Conservation (phyloP, 2,113 vertebrate species). For the Aspiorhynchus laticeps region DNA sequence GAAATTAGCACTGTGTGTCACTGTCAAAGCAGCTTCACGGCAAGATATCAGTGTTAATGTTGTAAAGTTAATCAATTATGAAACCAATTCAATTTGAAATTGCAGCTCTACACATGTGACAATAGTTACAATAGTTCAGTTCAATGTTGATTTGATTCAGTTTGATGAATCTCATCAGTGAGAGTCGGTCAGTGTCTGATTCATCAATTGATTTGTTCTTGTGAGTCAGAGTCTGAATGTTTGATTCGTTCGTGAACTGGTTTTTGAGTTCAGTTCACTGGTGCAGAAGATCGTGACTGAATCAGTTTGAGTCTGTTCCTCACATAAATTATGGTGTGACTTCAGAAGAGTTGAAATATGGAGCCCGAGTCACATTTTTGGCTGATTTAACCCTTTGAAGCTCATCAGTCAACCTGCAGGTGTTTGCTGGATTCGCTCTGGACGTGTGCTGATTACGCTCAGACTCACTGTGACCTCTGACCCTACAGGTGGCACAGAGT, state of each 20-base stretch:
- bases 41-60: background rate
- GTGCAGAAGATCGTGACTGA: background rate
- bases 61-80: background rate
- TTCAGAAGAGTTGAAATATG: background rate
- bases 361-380: background rate
- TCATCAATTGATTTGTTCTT: background rate
- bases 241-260: background rate
- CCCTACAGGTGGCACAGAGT: conserved; percentile 90
- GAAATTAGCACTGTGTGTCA: no score
- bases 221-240: background rate
- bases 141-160: background rate
- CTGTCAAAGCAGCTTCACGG: background rate
- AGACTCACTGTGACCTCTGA: background rate
- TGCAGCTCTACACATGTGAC: background rate
- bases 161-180: background rate
- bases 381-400: background rate
- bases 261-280: background rate
- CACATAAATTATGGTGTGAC: background rate
- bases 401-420: background rate
- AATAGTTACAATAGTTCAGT: background rate
- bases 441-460: background rate
- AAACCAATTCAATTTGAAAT: background rate
- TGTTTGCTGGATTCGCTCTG: background rate
- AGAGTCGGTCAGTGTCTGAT: background rate
- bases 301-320: background rate